Base-by-base conservation (phyloP, 2,797 vertebrate species). In the Muscicapa comitata region DNA sequence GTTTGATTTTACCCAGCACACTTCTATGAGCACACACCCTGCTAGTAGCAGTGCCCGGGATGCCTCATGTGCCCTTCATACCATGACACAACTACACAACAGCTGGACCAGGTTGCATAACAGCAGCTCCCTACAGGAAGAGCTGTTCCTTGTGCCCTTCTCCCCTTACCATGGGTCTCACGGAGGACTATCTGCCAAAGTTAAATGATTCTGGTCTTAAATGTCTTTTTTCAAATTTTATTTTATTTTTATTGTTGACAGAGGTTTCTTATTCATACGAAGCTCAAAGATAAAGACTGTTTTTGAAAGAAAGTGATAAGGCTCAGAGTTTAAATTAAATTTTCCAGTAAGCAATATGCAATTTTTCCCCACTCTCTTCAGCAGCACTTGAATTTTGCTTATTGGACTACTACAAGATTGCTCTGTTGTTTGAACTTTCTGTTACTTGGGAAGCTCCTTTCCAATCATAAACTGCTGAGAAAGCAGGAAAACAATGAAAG, bases 361-460 rank as follows among this genome's bases (percentile, higher is more conserved):
- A 8, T 28, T 17, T 58, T 26, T 47, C 20, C 23, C 45, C 13
- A 33, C n/a, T 54, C 33, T 79, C 37, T 58, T 66, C 19, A 24
- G 40, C 16, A 88, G 63, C 40, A 89, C 17, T 59, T 59, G 15
- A 12, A 43, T 92, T 76, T 67, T 76, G 17, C 40, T 75, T 86
- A 57, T 24, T 43, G 61, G 45, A 61, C n/a, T 47, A 57, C 11
- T 51, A 45, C n/a, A 71, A 43, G 25, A 79, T 13, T 33, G 24
- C 20, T 57, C 28, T 40, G 15, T 4, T 53, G 55, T 93, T 63
- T 73, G 35, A 90, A 84, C 77, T 83, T 50, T 45, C n/a, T 54
- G 29, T 82, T 90, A 88, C 48, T 82, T 87, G 71, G 57, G 35
- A 91, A 92, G 62, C 28, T 86, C 45, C 47, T 72, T 88, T 70